Conservation (phyloP, 2,888 invertebrate species). For the Macrosoma leucophasiata region DNA sequence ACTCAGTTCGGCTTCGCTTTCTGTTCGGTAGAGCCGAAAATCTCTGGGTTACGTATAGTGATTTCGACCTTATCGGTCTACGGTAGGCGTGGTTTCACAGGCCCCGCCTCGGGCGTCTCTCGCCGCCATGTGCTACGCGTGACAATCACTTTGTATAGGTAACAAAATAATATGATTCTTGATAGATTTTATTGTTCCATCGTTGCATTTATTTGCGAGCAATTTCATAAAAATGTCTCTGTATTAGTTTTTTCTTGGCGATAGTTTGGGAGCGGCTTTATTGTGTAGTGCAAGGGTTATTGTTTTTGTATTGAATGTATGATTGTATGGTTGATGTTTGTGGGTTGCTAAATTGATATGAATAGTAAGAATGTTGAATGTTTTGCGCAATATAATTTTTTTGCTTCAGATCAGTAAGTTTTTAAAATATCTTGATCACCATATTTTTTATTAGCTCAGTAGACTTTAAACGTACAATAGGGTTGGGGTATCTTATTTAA, state of each 20-base stretch:
- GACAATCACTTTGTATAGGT: slow-evolving; percentile 76
- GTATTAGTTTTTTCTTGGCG: slow-evolving; percentile 18
- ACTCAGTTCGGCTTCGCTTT: slow-evolving; percentile 45
- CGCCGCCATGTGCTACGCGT: slow-evolving; percentile 39
- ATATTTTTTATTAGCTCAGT: no score
- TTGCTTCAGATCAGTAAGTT: no score
- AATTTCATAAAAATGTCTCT: slow-evolving; percentile 38
- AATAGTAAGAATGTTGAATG: no score
- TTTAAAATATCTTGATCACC: no score
- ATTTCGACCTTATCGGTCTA: slow-evolving; percentile 67
- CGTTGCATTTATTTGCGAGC: slow-evolving; percentile 64
- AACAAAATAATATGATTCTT: slow-evolving; percentile 75
- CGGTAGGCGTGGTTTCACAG: slow-evolving; percentile 53
- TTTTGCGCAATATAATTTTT: no score
- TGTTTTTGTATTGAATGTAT: slow-evolving; percentile 4
- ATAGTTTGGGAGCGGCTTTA: slow-evolving; percentile 14
- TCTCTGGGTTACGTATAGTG: slow-evolving; percentile 57
- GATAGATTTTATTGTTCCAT: slow-evolving; percentile 73
- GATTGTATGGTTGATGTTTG: no score
- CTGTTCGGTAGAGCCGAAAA: slow-evolving; percentile 62
- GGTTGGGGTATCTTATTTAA: no score
- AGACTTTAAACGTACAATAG: no score
- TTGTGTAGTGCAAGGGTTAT: not conserved
- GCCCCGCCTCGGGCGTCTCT: slow-evolving; percentile 51
- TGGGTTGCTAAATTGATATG: no score